Base-by-base conservation (phyloP, 1,140 invertebrate species). In the Bradysia coprophila region DNA sequence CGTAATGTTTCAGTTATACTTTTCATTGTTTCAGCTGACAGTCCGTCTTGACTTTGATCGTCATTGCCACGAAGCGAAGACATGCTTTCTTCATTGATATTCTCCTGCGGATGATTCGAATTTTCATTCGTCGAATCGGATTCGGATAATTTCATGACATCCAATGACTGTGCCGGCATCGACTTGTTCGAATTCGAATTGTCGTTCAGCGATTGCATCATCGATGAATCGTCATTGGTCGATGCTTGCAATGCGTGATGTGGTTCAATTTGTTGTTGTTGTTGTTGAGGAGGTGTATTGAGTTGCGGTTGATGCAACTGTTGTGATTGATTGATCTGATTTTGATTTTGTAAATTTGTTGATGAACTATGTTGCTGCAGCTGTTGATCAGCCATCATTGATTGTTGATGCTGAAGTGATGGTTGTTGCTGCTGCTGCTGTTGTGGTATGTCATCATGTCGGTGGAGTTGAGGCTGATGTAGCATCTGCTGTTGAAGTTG, bases 401-500 rank as follows among this genome's bases (percentile, higher is more conserved):
- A 13, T 22, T 56, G 60, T 20, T 56, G 43, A 41, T 46, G 51
- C 21, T 59, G 56, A 16, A 50, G 53, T 15, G 50, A 43, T 40
- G 52, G 52, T 45, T 28, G 48, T 9, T 47, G 40, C 15, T 53
- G 52, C 10, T 44, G 34, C 18, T 50, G 53, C 43, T 48, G 15
- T 43, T 48, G 38, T 22, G 46, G 32, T 47, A 47, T 40, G 38
- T 34, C 10, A 22, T 41, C 43, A 49, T 44, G 38, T 51, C n/a
- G n/a, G 15, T 6, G 6, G n/a, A 5, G 16, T 10, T 16, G 5
- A 31, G 41, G 42, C 20, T 46, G 20, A 9, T 41, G 24, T 39
- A 13, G 6, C 6, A 28, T 46, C 41, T 51, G 51, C 28, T 57
- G 53, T n/a, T 57, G 56, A 28, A 55, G 55, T 10, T 52, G 50